Conservation (phyloP, 2,888 invertebrate genomes). For the Aporophyla nigra region DNA sequence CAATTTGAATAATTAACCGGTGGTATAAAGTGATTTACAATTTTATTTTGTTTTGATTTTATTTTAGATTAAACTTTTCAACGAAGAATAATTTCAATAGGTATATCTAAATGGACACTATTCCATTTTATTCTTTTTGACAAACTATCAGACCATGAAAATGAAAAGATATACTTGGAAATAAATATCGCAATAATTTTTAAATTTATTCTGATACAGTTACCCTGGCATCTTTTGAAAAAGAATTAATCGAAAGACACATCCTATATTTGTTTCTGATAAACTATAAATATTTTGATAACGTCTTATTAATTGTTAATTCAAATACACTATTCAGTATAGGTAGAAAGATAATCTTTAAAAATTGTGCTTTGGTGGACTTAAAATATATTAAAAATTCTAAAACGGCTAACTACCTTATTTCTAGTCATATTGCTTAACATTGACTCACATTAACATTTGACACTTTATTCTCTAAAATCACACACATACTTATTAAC, state of each 20-base stretch:
- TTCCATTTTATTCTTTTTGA: constrained; percentile 1
- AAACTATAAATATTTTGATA: neutral
- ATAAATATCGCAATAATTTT: neutral
- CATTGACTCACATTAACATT: constrained; percentile 79
- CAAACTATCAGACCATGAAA: neutral
- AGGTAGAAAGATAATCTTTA: neutral
- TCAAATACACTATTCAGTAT: neutral
- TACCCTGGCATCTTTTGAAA: neutral
- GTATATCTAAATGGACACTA: neutral
- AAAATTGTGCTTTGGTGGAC: constrained; percentile 32
- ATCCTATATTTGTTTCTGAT: neutral
- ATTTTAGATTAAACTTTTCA: neutral
- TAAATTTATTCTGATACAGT: neutral
- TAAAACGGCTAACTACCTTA: constrained; percentile 40
- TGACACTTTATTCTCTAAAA: constrained; percentile 65
- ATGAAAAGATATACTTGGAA: neutral
- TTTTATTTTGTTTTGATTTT: too few species aligned
- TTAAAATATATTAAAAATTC: constrained; percentile 34
- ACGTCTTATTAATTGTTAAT: neutral
- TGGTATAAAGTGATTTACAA: neutral
- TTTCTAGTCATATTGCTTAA: constrained; percentile 76
- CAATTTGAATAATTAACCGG: constrained; percentile 5
- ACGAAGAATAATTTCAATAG: neutral
- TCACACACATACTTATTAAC: constrained; percentile 30
- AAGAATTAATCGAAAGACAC: neutral